phyloP scores from a whole-genome alignment of 2,888 invertebrate genomes.

The Euplexia lucipara region DNA sequence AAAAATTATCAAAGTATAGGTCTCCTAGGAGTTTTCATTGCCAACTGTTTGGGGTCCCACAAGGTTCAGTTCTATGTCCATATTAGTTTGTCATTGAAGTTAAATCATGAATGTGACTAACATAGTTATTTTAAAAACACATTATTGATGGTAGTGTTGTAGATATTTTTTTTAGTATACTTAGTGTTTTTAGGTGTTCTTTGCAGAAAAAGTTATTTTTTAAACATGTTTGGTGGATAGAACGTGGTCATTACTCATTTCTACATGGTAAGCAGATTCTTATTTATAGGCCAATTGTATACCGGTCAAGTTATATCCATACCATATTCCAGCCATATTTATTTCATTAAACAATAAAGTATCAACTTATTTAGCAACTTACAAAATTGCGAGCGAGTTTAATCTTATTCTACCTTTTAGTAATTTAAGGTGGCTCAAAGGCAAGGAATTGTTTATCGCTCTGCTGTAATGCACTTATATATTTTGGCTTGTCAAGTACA shows the following conservation, averaged over 20 bases:
- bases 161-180: slow-evolving; percentile 1
- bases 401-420: background rate
- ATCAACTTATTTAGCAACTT: no score
- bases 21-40: background rate
- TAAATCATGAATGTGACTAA: background rate
- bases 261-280: slow-evolving; percentile 29
- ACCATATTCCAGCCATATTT: no score
- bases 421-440: background rate
- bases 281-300: slow-evolving; percentile 9
- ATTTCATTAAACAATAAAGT: no score
- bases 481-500: background rate
- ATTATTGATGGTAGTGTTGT: background rate
- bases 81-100: background rate
- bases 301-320: background rate
- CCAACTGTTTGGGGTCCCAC: background rate
- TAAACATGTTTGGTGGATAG: slow-evolving; percentile 7
- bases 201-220: background rate
- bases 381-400: no score
- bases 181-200: background rate
- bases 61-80: slow-evolving; percentile 13
- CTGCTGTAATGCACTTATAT: no score
- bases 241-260: background rate
- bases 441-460: background rate
- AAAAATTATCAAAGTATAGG: background rate
- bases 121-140: background rate